Conservation (phyloP, 1,140 invertebrate genomes). For the Pseudachorutes palmiensis region DNA sequence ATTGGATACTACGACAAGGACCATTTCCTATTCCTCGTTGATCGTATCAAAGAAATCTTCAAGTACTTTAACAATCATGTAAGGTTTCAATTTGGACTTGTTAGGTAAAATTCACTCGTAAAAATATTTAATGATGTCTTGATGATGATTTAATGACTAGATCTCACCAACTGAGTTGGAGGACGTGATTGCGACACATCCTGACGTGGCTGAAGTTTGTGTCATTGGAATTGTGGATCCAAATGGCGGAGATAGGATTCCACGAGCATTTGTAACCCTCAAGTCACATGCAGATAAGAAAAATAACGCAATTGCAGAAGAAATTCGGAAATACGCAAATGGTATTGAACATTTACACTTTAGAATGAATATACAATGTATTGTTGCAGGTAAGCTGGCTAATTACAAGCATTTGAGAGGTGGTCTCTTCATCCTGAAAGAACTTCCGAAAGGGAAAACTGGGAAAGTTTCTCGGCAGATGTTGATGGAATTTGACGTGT, state of each 20-base stretch:
- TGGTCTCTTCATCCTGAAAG: slow-evolving; percentile 16
- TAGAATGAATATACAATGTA: not conserved
- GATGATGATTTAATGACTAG: not conserved
- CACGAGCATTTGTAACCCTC: slow-evolving; percentile 18
- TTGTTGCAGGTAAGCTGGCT: slow-evolving; percentile 13
- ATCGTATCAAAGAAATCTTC: slow-evolving; percentile 42
- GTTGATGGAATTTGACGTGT: not conserved
- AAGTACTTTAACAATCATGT: slow-evolving; percentile 39
- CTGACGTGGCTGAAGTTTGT: slow-evolving; percentile 19
- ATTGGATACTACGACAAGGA: slow-evolving; percentile 40
- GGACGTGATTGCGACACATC: slow-evolving; percentile 19
- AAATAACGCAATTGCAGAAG: not conserved
- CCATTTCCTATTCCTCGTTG: slow-evolving; percentile 40
- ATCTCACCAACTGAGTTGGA: slow-evolving; percentile 33
- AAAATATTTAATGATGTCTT: not conserved
- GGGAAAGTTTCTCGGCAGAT: slow-evolving; percentile 22
- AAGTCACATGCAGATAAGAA: not conserved
- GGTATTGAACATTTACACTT: slow-evolving; percentile 9
- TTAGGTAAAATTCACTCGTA: not conserved
- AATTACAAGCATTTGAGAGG: slow-evolving; percentile 22
- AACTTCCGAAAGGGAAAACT: slow-evolving; percentile 26
- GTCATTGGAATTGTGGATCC: slow-evolving; percentile 25
- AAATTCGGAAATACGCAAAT: slow-evolving; percentile 19
- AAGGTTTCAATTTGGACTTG: slow-evolving; percentile 11
- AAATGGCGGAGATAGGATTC: slow-evolving; percentile 22